Conservation (phyloP, 2,888 invertebrate genomes). For the Cheilosia soror region DNA sequence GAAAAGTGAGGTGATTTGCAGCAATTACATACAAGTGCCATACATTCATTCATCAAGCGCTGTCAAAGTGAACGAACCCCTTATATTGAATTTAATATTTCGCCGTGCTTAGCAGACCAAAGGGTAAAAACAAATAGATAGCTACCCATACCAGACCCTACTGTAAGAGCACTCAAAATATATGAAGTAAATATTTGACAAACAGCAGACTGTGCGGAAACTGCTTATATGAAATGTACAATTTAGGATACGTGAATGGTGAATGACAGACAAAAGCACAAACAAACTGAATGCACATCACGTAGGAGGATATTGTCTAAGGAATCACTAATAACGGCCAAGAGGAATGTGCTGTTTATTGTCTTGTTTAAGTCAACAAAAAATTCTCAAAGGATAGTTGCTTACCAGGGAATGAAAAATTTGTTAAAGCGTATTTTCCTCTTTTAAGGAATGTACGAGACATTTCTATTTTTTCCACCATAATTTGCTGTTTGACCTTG, state of each 20-base stretch:
- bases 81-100: constrained; percentile 22
- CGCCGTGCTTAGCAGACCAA: constrained; percentile 38
- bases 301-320: constrained; percentile 46
- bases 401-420: constrained; percentile 9
- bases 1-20: too few relatives aligned
- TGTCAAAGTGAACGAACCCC: too few relatives aligned
- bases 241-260: constrained; percentile 1
- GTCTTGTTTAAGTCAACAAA: constrained; percentile 52
- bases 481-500: too few relatives aligned
- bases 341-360: constrained; percentile 63
- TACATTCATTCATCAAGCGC: too few relatives aligned
- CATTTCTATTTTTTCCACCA: not conserved
- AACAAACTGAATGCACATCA: constrained; percentile 59
- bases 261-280: constrained; percentile 50
- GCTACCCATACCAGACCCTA: not conserved
- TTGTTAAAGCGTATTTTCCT: constrained; percentile 6
- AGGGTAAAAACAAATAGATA: constrained; percentile 28
- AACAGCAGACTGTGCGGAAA: constrained; percentile 53
- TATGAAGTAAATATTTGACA: constrained; percentile 65
- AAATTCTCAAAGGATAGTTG: constrained; percentile 15
- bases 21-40: too few relatives aligned
- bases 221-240: constrained; percentile 26
- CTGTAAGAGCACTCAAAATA: constrained; percentile 31
- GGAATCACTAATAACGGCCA: constrained; percentile 42
- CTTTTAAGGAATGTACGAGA: not conserved